Evolutionary conservation across 2,888 invertebrate genomes (phyloP).

Genomic region (Ecliptopera silaceata): DNA sequence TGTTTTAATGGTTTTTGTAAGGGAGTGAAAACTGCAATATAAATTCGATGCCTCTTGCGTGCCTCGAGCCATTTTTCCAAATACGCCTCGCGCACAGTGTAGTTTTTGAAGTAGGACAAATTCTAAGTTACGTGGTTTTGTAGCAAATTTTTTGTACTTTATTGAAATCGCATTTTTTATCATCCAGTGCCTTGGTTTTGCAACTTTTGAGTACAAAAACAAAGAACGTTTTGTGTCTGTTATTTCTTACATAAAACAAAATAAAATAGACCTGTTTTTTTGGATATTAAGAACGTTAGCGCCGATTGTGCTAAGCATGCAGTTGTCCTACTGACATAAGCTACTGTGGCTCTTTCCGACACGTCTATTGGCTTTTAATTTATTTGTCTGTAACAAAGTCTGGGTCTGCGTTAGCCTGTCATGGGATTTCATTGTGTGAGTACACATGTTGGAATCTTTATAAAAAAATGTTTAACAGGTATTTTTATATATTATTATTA

Average conservation of each 20-base stretch:
- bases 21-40: conserved; percentile 65
- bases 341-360: conserved; percentile 16
- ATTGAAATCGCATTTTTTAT: too few relatives aligned
- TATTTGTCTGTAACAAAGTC: conserved; percentile 59
- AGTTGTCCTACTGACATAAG: conserved; percentile 1
- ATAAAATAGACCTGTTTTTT: too few relatives aligned
- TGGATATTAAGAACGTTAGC: too few relatives aligned
- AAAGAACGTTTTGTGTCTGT: too few relatives aligned
- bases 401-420: conserved; percentile 29
- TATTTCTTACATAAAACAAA: too few relatives aligned
- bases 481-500: too few relatives aligned
- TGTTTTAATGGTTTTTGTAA: conserved; percentile 72
- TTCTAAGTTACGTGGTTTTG: not conserved
- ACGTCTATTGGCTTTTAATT: conserved; percentile 67
- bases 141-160: not conserved
- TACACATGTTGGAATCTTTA: too few relatives aligned
- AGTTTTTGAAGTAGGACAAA: not conserved
- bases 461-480: too few relatives aligned
- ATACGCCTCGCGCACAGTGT: conserved; percentile 43
- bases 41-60: conserved; percentile 60
- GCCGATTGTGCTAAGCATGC: too few relatives aligned
- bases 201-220: too few relatives aligned
- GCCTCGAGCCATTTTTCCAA: conserved; percentile 55
- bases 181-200: too few relatives aligned
- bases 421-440: conserved; percentile 2